These are phyloP conservation scores for Pangasius sanitwongsei DNA, from an alignment of 2,797 vertebrate species.

Conservation along the genomic window DNA sequence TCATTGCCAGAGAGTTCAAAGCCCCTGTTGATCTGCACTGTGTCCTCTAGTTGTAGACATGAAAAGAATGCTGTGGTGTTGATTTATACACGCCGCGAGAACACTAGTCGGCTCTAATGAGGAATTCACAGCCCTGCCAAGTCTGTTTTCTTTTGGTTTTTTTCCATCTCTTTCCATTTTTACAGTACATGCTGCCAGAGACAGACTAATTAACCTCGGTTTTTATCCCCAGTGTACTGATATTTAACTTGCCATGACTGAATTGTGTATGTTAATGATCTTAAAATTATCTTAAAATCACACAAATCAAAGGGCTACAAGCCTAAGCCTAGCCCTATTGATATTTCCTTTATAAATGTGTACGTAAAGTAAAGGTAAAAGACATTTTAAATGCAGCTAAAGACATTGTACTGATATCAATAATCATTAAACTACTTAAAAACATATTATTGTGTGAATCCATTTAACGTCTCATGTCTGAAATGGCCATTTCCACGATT, in stretches of 20 bases:
- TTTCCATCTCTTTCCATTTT: constrained; percentile 34
- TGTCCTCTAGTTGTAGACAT: constrained; percentile 52
- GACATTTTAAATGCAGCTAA: neutral
- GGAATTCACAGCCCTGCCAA: constrained; percentile 50
- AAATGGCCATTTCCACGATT: neutral
- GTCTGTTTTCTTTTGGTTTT: constrained; percentile 22
- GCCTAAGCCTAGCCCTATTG: too few relatives aligned
- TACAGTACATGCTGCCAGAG: constrained; percentile 22
- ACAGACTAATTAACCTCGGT: constrained; percentile 8
- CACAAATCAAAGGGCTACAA: too few relatives aligned
- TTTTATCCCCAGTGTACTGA: neutral
- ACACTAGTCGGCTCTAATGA: constrained; percentile 54
- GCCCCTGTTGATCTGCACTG: constrained; percentile 45
- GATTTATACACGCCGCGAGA: constrained; percentile 53
- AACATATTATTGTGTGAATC: neutral
- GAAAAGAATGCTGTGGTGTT: constrained; percentile 49
- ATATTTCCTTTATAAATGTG: neutral
- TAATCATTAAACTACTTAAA: neutral
- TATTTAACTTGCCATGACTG: neutral
- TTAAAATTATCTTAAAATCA: constrained; percentile 1
- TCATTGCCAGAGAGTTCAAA: constrained; percentile 56
- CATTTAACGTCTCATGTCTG: neutral
- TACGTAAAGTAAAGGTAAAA: neutral
- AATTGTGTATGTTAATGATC: neutral
- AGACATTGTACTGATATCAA: neutral